Base-by-base conservation (phyloP, 2,888 invertebrate species). In the Sclerodermus sp. region DNA sequence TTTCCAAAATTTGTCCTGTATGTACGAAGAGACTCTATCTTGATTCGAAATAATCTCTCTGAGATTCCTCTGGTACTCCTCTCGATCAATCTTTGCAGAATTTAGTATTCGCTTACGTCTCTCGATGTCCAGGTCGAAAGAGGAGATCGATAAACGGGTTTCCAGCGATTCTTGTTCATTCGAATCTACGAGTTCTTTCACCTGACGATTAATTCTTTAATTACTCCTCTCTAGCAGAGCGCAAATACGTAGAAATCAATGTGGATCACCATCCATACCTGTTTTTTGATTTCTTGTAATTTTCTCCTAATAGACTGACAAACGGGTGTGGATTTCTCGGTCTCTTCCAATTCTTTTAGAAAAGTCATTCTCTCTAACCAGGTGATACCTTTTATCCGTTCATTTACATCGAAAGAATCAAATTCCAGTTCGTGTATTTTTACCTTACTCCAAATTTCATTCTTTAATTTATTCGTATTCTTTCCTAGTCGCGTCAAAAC, bases 91-190 rank as follows among this genome's bases (percentile, higher is more conserved):
- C 51, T 79, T 80, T 5, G 81, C 80, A 1, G 17, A 42, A 10
- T 53, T 76, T 1, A 79, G 71, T 46, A 79, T 76, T 45, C 79
- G 76, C 47, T 76, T 79, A 62, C 82, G 80, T 13, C 78, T 72
- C 42, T 82, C 80, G 0, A 74, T 64, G 57, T 87, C 83, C 52
- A 88, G 68, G 70, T 87, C 84, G 70, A 87, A 88, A 60, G 82
- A 84, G 0, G 82, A 74, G 8, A 87, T 66, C 4, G 85, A 82
- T 1, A 88, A 77, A 63, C 80, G 82, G 56, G 83, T 83, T 56
- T 83, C 81, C 5, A 81, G 79, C 0, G 77, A 78, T 49, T 82
- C 84, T 1, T 70, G 71, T 17, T 84, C 67, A 70, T 87, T 88
- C 58, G 81, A 78, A 47, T 85, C 83, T 17, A 84, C 65, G 1